These are phyloP conservation scores for Eublepharis macularius DNA, from an alignment of 2,113 vertebrate species.

Conservation along the genomic window DNA sequence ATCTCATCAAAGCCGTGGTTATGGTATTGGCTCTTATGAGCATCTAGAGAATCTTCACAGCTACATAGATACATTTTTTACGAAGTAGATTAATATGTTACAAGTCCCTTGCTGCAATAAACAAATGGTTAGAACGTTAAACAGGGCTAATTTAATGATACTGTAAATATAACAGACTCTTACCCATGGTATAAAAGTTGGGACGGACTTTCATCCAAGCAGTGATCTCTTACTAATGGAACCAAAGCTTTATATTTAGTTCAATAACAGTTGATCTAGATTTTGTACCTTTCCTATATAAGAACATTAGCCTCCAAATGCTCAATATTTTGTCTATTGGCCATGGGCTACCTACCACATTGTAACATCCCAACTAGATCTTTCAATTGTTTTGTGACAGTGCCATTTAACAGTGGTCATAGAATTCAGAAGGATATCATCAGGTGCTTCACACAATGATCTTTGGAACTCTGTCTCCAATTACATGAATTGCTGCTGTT, in stretches of 20 bases:
- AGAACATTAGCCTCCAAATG: background rate
- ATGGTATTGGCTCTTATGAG: background rate
- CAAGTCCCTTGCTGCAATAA: conserved; percentile 16
- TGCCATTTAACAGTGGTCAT: background rate
- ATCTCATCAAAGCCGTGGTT: conserved; percentile 3
- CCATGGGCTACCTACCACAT: background rate
- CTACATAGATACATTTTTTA: conserved; percentile 8
- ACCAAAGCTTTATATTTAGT: background rate
- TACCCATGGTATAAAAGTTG: conserved; percentile 21
- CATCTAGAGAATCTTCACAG: conserved; percentile 4
- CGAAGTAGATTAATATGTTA: conserved; percentile 21
- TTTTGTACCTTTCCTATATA: background rate
- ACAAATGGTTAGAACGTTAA: conserved; percentile 15
- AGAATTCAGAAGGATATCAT: conserved; percentile 38
- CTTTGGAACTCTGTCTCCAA: background rate
- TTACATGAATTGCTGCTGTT: background rate
- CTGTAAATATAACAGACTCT: conserved; percentile 23
- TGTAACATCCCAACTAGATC: background rate
- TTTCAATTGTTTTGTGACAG: no score
- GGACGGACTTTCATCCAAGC: background rate
- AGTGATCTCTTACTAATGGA: conserved; percentile 2
- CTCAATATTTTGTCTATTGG: background rate
- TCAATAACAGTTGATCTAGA: background rate
- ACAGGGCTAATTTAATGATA: conserved; percentile 23
- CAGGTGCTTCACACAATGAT: background rate